Percentiles rank a stretch among this genome's conserved stretches.
These are phyloP conservation scores for Psittacula cyanocephala DNA, from an alignment of 2,113 vertebrate genomes.

Conservation along the genomic window DNA sequence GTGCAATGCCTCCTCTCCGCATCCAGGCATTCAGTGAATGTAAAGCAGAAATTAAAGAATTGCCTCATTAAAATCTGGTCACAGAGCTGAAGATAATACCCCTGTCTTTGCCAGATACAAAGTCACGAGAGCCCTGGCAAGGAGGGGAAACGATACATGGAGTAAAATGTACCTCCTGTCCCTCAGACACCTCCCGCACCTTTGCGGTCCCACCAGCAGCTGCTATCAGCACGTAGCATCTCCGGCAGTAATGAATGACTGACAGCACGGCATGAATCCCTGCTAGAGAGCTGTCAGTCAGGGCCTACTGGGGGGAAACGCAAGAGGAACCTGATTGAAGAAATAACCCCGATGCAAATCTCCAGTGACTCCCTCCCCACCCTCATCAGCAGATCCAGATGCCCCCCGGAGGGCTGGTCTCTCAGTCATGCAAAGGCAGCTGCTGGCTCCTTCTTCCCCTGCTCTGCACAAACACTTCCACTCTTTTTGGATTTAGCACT, in stretches of 20 bases:
- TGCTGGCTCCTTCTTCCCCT: neutral
- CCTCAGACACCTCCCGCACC: neutral
- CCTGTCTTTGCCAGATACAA: neutral
- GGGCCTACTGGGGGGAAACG: neutral
- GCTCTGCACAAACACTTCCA: neutral
- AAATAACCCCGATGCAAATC: neutral
- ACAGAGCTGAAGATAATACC: conserved; percentile 2
- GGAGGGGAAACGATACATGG: neutral
- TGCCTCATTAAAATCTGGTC: conserved; percentile 17
- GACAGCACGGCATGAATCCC: neutral
- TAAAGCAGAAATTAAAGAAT: conserved; percentile 8
- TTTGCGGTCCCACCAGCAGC: accelerated
- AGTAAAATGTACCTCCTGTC: neutral
- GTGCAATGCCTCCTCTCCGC: neutral
- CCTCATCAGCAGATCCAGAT: neutral
- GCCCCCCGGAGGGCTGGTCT: neutral
- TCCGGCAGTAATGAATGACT: neutral
- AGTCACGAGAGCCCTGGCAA: neutral
- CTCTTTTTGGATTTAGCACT: neutral
- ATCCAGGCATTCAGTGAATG: neutral
- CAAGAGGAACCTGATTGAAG: neutral
- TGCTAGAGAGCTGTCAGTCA: conserved; percentile 15
- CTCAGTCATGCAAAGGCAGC: accelerated
- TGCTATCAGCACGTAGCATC: neutral
- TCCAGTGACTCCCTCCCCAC: neutral